phyloP scores from a whole-genome alignment of 2,113 vertebrate species.

The Oncorhynchus clarkii region DNA sequence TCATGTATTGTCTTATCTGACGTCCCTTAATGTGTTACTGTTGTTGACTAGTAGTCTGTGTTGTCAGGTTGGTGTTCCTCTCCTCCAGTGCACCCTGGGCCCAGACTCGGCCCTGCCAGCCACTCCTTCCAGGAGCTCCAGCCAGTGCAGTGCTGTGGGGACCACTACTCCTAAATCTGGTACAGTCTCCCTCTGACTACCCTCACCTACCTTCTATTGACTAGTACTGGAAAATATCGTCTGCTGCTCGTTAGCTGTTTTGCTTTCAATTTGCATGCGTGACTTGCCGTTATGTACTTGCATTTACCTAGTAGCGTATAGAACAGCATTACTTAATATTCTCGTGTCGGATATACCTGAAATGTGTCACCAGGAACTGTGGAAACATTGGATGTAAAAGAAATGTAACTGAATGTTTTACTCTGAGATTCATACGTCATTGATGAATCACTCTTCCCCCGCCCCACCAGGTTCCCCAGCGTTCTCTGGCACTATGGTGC shows the following conservation, averaged over 20 bases:
- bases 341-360: too few relatives aligned
- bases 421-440: too few relatives aligned
- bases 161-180: slow-evolving; percentile 77
- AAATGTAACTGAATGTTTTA: too few relatives aligned
- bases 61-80: slow-evolving; percentile 84
- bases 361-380: neutral
- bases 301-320: too few relatives aligned
- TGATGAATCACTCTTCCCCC: neutral
- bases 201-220: too few relatives aligned
- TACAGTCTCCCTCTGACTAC: slow-evolving; percentile 41
- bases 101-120: slow-evolving; percentile 63
- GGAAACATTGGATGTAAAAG: neutral
- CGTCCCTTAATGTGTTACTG: too few relatives aligned
- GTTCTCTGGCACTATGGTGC: slow-evolving; percentile 48
- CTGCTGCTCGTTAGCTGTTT: too few relatives aligned
- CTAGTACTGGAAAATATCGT: too few relatives aligned
- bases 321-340: too few relatives aligned
- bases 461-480: slow-evolving; percentile 37
- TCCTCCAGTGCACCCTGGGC: slow-evolving; percentile 85
- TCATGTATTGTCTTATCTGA: too few relatives aligned
- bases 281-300: too few relatives aligned
- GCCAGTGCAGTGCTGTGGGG: slow-evolving; percentile 58
- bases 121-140: slow-evolving; percentile 63
- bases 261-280: too few relatives aligned
- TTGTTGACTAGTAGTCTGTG: neutral